phyloP scores from a whole-genome alignment of 1,140 invertebrate species.

The Idris sp. region DNA sequence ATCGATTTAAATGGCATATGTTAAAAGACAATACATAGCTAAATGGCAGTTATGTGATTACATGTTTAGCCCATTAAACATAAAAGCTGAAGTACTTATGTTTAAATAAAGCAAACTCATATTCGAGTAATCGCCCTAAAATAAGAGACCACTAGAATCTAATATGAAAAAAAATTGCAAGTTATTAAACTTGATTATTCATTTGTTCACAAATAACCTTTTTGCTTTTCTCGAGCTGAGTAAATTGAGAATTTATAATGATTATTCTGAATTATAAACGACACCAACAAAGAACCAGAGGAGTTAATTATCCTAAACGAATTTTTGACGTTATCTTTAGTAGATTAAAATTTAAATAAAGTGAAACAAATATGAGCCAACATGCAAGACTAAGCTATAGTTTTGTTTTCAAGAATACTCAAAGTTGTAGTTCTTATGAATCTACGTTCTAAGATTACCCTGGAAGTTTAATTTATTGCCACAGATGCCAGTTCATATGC shows the following conservation, averaged over 20 bases:
- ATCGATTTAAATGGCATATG: constrained; percentile 30
- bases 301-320: not conserved
- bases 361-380: constrained; percentile 9
- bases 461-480: constrained; percentile 5
- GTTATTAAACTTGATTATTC: no score
- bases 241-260: no score
- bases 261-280: no score
- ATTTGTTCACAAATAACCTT: no score
- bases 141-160: not conserved
- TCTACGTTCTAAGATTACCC: constrained; percentile 23
- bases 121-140: no score
- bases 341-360: constrained; percentile 2
- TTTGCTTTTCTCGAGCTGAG: no score
- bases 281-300: no score
- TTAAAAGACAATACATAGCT: constrained; percentile 18
- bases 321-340: constrained; percentile 3
- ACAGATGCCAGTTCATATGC: no score
- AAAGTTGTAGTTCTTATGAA: constrained; percentile 23
- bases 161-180: no score
- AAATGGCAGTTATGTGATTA: constrained; percentile 21
- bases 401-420: constrained; percentile 20
- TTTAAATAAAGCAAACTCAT: no score
- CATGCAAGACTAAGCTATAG: constrained; percentile 19
- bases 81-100: constrained; percentile 21
- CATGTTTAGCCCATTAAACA: constrained; percentile 25